phyloP scores from a whole-genome alignment of 2,113 vertebrate species.

The Myiopsitta monachus region DNA sequence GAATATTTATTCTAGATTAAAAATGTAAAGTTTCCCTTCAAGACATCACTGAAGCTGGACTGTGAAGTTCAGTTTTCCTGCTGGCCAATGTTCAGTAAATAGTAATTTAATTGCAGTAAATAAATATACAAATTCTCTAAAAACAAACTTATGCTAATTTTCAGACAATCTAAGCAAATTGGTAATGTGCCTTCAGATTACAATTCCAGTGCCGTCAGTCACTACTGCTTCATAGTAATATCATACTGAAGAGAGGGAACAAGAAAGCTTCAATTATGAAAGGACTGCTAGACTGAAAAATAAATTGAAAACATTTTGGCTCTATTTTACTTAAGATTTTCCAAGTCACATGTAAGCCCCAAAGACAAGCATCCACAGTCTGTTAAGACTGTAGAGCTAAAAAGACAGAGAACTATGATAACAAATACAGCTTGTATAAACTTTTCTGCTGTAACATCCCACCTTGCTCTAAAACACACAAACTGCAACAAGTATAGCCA shows the following conservation, averaged over 20 bases:
- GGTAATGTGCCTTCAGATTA: background rate
- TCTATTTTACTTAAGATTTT: background rate
- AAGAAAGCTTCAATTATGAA: background rate
- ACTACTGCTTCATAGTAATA: background rate
- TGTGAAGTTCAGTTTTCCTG: background rate
- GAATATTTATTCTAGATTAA: background rate
- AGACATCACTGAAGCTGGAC: background rate
- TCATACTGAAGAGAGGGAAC: background rate
- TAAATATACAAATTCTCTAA: background rate
- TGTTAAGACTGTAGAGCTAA: background rate
- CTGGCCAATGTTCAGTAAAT: background rate
- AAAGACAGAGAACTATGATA: background rate
- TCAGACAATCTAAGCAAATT: background rate
- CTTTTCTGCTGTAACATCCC: background rate
- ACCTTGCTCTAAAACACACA: background rate
- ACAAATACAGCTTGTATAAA: background rate
- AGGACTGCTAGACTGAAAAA: background rate
- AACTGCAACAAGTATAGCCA: background rate
- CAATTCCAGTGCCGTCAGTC: background rate
- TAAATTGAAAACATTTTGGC: background rate
- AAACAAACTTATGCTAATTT: background rate
- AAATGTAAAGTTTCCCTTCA: background rate
- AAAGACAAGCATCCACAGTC: background rate
- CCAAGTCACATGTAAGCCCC: background rate
- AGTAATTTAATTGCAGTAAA: background rate